phyloP scores from a whole-genome alignment of 2,797 vertebrate species.

The Phalloptychus januarius region DNA sequence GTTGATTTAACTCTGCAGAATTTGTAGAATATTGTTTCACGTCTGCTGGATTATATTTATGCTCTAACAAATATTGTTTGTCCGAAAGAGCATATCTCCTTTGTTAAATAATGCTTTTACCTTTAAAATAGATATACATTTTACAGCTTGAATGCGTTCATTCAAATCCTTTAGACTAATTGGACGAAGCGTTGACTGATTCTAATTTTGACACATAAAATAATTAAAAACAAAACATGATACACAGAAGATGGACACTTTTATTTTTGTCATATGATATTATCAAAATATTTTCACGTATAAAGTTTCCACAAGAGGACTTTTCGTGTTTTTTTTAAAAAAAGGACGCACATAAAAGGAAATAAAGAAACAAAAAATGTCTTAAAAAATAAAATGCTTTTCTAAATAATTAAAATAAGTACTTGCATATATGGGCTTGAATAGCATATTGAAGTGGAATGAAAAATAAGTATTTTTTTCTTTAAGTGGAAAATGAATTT shows the following conservation, averaged over 20 bases:
- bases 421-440: slow-evolving; percentile 53
- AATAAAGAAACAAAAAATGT: slow-evolving; percentile 20
- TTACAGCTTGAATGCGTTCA: neutral
- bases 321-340: slow-evolving; percentile 9
- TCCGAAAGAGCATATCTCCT: neutral
- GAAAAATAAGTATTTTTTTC: slow-evolving; percentile 16
- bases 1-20: too few relatives aligned
- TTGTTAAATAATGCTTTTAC: neutral
- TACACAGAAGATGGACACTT: neutral
- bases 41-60: neutral
- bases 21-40: slow-evolving; percentile 17
- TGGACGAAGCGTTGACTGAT: neutral
- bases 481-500: slow-evolving; percentile 22
- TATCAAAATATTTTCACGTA: slow-evolving; percentile 70
- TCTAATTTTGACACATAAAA: neutral
- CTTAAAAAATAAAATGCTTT: slow-evolving; percentile 60
- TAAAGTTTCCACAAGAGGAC: slow-evolving; percentile 52
- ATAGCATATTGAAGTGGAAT: slow-evolving; percentile 71
- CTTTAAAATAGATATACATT: neutral
- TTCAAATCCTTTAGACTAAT: neutral
- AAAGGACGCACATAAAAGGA: slow-evolving; percentile 27
- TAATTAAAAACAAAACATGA: neutral
- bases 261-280: slow-evolving; percentile 39
- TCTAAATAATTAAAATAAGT: slow-evolving; percentile 65
- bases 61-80: slow-evolving; percentile 24